Evolutionary conservation across 1,140 invertebrate genomes (phyloP).

Genomic region (Tetragnatha versicolor): DNA sequence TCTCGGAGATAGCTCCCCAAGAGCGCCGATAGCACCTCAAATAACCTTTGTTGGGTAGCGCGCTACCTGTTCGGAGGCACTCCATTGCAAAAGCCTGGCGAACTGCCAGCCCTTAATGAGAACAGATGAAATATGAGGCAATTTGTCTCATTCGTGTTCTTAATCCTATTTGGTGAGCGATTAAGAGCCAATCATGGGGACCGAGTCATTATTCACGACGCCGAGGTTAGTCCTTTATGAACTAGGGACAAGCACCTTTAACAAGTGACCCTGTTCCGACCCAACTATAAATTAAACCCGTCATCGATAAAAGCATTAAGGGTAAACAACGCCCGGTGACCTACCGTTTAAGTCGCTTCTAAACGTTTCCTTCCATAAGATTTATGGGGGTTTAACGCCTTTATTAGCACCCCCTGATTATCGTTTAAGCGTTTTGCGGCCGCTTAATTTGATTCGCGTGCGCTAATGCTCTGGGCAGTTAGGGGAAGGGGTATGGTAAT

Average conservation of each 20-base stretch:
- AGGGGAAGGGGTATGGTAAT: slow-evolving; percentile 15
- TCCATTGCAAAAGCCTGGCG: slow-evolving; percentile 6
- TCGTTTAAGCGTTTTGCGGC: slow-evolving; percentile 23
- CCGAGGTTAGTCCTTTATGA: slow-evolving; percentile 46
- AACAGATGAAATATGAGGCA: slow-evolving; percentile 54
- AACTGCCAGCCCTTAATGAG: slow-evolving; percentile 44
- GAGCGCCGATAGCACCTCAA: no score
- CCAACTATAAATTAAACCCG: slow-evolving; percentile 49
- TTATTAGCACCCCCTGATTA: slow-evolving; percentile 35
- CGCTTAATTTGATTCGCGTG: slow-evolving; percentile 38
- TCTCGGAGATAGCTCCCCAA: no score
- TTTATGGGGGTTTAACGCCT: slow-evolving; percentile 50
- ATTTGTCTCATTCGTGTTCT: slow-evolving; percentile 49
- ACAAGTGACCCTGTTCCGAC: slow-evolving; percentile 42
- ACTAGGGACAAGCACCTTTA: slow-evolving; percentile 36
- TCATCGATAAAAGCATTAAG: slow-evolving; percentile 35
- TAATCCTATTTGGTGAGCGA: slow-evolving; percentile 54
- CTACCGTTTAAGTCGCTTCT: slow-evolving; percentile 48
- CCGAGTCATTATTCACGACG: slow-evolving; percentile 47
- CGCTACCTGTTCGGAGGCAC: no score
- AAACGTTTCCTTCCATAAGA: slow-evolving; percentile 50
- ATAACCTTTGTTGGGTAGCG: no score
- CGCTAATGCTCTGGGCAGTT: slow-evolving; percentile 10
- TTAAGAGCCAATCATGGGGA: slow-evolving; percentile 49
- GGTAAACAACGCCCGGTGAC: slow-evolving; percentile 3